phyloP scores from a whole-genome alignment of 2,797 vertebrate species.

The Gymnothorax reevesii region DNA sequence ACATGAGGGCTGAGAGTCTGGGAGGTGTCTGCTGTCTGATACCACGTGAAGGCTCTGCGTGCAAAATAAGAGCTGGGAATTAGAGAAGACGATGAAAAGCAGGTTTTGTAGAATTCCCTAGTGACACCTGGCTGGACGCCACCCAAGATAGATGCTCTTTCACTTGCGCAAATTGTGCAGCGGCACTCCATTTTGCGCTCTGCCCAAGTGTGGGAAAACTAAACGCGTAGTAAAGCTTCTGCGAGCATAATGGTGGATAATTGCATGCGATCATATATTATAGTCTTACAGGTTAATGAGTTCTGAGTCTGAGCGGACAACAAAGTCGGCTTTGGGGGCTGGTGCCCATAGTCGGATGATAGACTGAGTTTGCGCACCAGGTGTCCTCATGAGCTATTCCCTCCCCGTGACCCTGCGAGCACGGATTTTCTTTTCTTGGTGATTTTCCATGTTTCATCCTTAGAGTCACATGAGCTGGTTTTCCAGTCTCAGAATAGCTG shows the following conservation, averaged over 20 bases:
- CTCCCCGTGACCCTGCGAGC: not conserved
- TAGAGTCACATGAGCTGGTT: not conserved
- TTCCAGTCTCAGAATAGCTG: not conserved
- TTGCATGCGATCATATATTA: conserved; percentile 6
- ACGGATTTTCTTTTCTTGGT: not conserved
- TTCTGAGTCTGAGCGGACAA: not conserved
- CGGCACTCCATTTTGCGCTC: not conserved
- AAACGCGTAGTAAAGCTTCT: not conserved
- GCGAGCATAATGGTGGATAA: not conserved
- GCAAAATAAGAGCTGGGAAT: not conserved
- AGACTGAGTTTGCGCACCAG: not conserved
- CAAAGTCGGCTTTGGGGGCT: not conserved
- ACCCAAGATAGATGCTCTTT: not conserved
- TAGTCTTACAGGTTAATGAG: not conserved
- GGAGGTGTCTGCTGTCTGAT: not conserved
- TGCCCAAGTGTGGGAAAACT: not conserved
- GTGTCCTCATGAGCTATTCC: not conserved
- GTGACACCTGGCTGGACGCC: not conserved
- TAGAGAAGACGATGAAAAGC: not conserved
- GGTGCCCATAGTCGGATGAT: not conserved
- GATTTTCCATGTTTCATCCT: not conserved
- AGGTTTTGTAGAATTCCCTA: not conserved
- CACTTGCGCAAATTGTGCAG: not conserved
- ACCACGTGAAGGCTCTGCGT: not conserved
- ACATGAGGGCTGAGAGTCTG: not conserved